Base-by-base conservation (phyloP, 2,888 invertebrate species). In the Kuschelorhynchus macadamiae region DNA sequence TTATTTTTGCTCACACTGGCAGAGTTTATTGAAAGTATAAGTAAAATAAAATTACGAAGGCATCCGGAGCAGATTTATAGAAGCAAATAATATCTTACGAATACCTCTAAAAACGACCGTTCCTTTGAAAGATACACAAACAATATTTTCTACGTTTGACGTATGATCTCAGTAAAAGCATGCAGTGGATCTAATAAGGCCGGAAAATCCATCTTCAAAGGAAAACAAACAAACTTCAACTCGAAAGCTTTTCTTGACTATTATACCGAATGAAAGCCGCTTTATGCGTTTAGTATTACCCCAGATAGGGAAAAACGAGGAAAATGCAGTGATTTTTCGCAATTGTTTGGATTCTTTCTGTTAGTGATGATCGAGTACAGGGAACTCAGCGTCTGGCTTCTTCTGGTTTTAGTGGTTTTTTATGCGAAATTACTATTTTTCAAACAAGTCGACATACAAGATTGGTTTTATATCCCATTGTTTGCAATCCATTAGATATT, bases 141-240 rank as follows among this genome's bases (percentile, higher is more conserved):
- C 56, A 56, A 57, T 64, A 56, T 64, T 64, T 56, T 55, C 56
- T 49, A 42, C 50, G 64, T 56, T 64, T 64, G 64, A 64, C 64
- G 64, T 64, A 64, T 64, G 64, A 64, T 64, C 64, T 49, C 41
- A 50, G 64, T 56, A 64, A 64, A 64, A 64, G 64, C 64, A 64
- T 64, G 66, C 60, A 60, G 25, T 32, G 39, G 47, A 66, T 59
- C 55, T 66, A 66, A 66, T 66, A 66, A 66, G 66, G 46, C 53
- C 59, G 66, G 66, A 53, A 66, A 60, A 66, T 59, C 66, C 60
- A 66, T 66, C 66, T 53, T 53, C 66, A 66, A 66, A 66, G 46
- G 47, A 65, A 65, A 66, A 66, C 59, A 66, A 66, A 66, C 66
- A 60, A 66, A 64, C 55, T 55, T 50, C 56, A 36, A 56, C 17